Evolutionary conservation across 1,140 invertebrate genomes (phyloP).

Genomic region (Drosophila arawakana): DNA sequence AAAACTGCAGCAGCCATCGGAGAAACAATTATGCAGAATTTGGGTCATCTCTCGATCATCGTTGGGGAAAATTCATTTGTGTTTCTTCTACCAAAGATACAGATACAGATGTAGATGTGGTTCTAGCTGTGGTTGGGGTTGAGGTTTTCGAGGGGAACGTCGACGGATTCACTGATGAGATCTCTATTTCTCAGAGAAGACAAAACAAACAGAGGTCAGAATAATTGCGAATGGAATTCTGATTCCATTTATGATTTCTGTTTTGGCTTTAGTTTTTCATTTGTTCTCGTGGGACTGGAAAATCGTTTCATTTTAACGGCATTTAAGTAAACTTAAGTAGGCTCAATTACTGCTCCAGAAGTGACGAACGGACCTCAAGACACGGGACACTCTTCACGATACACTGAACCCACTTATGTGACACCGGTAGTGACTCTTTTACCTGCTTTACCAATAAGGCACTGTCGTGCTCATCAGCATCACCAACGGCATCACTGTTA

Average conservation of each 20-base stretch:
- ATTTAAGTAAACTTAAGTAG: conserved; percentile 27
- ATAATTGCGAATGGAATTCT: conserved; percentile 67
- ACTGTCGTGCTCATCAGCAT: conserved; percentile 61
- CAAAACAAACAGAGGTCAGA: conserved; percentile 47
- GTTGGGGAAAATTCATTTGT: conserved; percentile 32
- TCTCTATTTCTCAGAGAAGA: conserved; percentile 59
- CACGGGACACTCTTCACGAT: conserved; percentile 63
- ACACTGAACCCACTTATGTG: conserved; percentile 30
- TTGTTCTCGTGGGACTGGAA: conserved; percentile 35
- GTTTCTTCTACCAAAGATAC: conserved; percentile 25
- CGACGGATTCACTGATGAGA: conserved; percentile 52
- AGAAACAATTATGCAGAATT: conserved; percentile 75
- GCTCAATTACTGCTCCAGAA: conserved; percentile 40
- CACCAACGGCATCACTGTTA: background rate
- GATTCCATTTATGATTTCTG: conserved; percentile 58
- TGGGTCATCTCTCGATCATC: conserved; percentile 63
- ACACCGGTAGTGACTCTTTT: conserved; percentile 12
- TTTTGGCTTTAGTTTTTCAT: conserved; percentile 44
- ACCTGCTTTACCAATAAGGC: conserved; percentile 53
- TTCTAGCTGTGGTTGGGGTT: background rate
- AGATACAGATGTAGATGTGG: conserved; percentile 4
- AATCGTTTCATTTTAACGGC: conserved; percentile 62
- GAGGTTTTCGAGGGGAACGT: background rate
- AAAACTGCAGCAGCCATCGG: conserved; percentile 41
- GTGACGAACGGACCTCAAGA: conserved; percentile 2